A percentile compares a stretch with the other conserved stretches of the same genome.
phyloP scores from a whole-genome alignment of 2,888 invertebrate species.

The Ypsolopha sequella region DNA sequence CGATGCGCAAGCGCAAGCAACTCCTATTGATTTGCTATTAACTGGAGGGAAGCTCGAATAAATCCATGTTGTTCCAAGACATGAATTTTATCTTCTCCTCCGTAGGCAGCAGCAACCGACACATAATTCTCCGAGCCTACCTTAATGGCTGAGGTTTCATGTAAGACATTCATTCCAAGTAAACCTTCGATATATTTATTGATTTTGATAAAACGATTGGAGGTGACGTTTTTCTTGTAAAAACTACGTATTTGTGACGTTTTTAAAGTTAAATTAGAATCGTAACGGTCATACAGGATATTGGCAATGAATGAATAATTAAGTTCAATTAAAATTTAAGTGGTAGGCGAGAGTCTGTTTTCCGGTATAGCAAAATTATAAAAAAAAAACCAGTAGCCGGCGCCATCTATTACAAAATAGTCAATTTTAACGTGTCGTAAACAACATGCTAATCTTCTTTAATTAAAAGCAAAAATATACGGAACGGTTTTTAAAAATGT shows the following conservation, averaged over 20 bases:
- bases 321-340: constrained; percentile 35
- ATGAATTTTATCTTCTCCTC: constrained; percentile 9
- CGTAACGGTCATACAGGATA: background rate
- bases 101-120: too few relatives aligned
- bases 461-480: too few relatives aligned
- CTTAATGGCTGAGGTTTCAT: too few relatives aligned
- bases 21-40: constrained; percentile 28
- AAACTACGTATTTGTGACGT: too few relatives aligned
- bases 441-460: too few relatives aligned
- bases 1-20: constrained; percentile 15
- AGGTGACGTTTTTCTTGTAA: too few relatives aligned
- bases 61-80: constrained; percentile 29
- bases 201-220: too few relatives aligned
- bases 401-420: constrained; percentile 27
- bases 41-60: constrained; percentile 28
- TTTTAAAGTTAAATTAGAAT: too few relatives aligned
- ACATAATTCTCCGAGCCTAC: too few relatives aligned
- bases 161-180: too few relatives aligned
- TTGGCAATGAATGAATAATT: constrained; percentile 14
- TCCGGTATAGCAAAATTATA: constrained; percentile 27
- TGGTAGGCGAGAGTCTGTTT: constrained; percentile 26
- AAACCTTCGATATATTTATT: too few relatives aligned
- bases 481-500: too few relatives aligned
- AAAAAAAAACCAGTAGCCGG: constrained; percentile 27
- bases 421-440: constrained; percentile 8